Evolutionary conservation across 2,797 vertebrate species (phyloP).

Genomic region (Myripristis jacobus): DNA sequence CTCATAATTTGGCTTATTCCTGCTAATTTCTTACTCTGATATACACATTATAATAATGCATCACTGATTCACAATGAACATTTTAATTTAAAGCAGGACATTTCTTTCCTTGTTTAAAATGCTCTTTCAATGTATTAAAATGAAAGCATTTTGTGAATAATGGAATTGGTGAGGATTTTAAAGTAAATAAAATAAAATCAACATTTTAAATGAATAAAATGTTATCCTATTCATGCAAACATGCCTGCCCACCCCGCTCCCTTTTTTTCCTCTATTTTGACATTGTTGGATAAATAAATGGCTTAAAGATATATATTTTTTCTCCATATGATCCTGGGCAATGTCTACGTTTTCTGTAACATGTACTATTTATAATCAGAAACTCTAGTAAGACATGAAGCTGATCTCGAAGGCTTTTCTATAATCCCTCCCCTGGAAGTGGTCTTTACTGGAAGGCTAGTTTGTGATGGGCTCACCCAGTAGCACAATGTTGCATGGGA

Average conservation of each 20-base stretch:
- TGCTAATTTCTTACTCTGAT: not conserved
- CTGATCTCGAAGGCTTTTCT: constrained; percentile 86
- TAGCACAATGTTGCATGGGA: constrained; percentile 84
- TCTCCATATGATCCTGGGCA: constrained; percentile 68
- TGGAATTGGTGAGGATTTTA: not conserved
- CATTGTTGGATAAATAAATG: constrained; percentile 76
- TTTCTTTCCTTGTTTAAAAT: not conserved
- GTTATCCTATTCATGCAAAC: not conserved
- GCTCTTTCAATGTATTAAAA: constrained; percentile 10
- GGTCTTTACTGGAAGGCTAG: constrained; percentile 85
- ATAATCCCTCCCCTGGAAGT: constrained; percentile 86
- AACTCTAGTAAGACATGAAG: constrained; percentile 83
- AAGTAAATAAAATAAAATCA: constrained; percentile 3
- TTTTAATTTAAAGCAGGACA: not conserved
- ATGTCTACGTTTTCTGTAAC: constrained; percentile 61
- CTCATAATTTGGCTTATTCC: constrained; percentile 12
- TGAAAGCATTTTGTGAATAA: not conserved
- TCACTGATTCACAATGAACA: constrained; percentile 6
- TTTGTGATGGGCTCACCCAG: constrained; percentile 86
- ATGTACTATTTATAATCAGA: constrained; percentile 83
- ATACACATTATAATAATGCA: not conserved
- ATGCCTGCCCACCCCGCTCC: constrained; percentile 1
- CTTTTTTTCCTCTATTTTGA: constrained; percentile 57
- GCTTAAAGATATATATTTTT: constrained; percentile 67
- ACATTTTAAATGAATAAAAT: not conserved